phyloP scores from a whole-genome alignment of 2,113 vertebrate genomes.

The Bubo blakistoni region DNA sequence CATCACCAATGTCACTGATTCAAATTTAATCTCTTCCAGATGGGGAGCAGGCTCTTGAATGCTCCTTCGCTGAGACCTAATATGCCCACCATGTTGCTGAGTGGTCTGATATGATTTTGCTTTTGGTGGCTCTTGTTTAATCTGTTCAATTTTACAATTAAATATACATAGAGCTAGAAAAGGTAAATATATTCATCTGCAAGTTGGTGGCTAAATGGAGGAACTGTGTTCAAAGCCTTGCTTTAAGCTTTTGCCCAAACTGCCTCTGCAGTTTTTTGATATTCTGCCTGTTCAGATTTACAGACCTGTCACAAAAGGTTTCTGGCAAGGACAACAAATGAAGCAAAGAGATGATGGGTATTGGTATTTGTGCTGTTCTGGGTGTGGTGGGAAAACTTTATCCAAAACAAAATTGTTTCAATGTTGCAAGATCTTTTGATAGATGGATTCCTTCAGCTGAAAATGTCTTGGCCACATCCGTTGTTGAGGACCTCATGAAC shows the following conservation, averaged over 20 bases:
- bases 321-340: neutral
- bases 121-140: neutral
- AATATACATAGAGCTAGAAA: neutral
- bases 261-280: neutral
- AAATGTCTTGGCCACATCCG: neutral
- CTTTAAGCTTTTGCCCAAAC: neutral
- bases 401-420: neutral
- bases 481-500: neutral
- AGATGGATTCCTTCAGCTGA: neutral
- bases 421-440: neutral
- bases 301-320: neutral
- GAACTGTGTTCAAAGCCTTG: neutral
- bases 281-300: neutral
- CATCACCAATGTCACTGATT: neutral
- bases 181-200: neutral
- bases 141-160: neutral
- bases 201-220: neutral
- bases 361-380: neutral
- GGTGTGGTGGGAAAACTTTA: neutral
- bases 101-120: neutral
- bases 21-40: neutral
- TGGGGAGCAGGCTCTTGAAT: neutral
- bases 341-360: neutral
- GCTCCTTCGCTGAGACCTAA: neutral
- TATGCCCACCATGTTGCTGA: neutral